Base-by-base conservation (phyloP, 1,140 invertebrate genomes). In the Pomacea maculata region DNA sequence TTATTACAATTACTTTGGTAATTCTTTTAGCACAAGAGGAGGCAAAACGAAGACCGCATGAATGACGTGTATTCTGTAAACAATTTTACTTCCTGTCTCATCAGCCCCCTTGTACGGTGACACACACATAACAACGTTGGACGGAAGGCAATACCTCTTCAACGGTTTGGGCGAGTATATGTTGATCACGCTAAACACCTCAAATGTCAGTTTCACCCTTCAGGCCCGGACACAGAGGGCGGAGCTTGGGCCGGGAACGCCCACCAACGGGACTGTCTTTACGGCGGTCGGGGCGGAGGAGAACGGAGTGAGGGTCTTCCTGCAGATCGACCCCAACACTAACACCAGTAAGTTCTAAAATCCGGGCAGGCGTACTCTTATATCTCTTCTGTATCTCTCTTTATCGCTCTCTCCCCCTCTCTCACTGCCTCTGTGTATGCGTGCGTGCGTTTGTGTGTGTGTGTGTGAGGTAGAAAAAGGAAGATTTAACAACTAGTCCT, bases 91-190 rank as follows among this genome's bases (percentile, higher is more conserved):
- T 25, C 34, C 34, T 11, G 11, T 34, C 8, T 5, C 57, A n/a
- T 15, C 65, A 84, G 83, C 45, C 68, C 79, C 64, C 14, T 19
- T 75, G 67, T 83, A 45, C 88, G 97, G 97, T 2, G 97, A 99
- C 92, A 97, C 97, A 2, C 97, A 99, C 89, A 93, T 99, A 70
- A 94, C 97, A 17, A 99, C 97, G 0, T 98, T 98, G 86, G 97
- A 99, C 89, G 94, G 95, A 80, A 88, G 95, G 8, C 93, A 95
- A 64, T 99, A 98, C 87, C 98, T 97, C 0, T 99, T 99, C 90
- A 98, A 99, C 87, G 97, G 97, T 6, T 95, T 97, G 92, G 97
- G 97, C 83, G 97, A 99, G 92, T 99, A 96, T 86, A 81, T 68
- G 3, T 67, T 84, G 21, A 34, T 84, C 52, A 67, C 45, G n/a